A percentile compares a stretch with the other conserved stretches of the same genome.
phyloP scores from a whole-genome alignment of 2,888 invertebrate genomes.

The Rutpela maculata region DNA sequence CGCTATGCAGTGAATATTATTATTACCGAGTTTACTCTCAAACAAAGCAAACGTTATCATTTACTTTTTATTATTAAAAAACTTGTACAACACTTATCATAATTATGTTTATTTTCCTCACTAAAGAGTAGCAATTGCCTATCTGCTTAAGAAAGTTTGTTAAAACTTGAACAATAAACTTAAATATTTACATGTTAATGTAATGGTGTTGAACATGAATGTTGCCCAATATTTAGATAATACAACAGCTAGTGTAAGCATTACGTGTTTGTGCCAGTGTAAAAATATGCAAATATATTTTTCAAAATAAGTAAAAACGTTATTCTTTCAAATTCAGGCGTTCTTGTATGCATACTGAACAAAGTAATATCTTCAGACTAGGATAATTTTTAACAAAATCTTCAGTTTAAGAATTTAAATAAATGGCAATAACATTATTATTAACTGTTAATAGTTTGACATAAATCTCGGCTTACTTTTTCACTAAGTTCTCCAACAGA shows the following conservation, averaged over 20 bases:
- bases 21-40: neutral
- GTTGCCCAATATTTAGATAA: neutral
- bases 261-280: neutral
- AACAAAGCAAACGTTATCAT: neutral
- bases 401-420: no score
- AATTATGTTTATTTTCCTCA: constrained; percentile 16
- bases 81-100: constrained; percentile 10
- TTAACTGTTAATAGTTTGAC: no score
- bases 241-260: neutral
- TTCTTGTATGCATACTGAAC: no score
- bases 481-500: no score
- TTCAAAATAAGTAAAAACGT: neutral
- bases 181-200: constrained; percentile 27
- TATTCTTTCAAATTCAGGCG: neutral
- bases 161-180: constrained; percentile 8
- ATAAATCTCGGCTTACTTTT: no score
- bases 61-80: constrained; percentile 5
- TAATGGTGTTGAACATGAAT: constrained; percentile 3
- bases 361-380: no score
- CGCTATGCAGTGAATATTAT: neutral
- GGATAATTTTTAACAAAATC: no score
- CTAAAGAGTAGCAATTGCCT: constrained; percentile 1
- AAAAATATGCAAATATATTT: constrained; percentile 14
- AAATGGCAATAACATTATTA: no score
- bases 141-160: neutral